A percentile compares a stretch with the other conserved stretches of the same genome.
Evolutionary conservation across 2,888 invertebrate genomes (phyloP).

Genomic region (Biston stratarius): DNA sequence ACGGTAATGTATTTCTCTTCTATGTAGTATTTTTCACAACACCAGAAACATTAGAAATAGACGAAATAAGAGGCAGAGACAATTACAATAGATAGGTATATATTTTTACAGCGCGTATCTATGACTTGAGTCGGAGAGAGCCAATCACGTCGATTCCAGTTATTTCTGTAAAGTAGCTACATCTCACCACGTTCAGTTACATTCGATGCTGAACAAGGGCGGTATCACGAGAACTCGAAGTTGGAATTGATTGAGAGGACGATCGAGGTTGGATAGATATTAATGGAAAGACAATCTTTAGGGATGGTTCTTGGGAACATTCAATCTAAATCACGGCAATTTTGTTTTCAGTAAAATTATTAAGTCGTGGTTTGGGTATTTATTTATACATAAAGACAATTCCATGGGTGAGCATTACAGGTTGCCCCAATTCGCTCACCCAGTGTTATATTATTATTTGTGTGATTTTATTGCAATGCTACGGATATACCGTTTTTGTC

Average conservation of each 20-base stretch:
- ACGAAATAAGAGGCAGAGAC: conserved; percentile 21
- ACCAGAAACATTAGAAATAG: conserved; percentile 30
- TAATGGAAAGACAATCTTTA: too few relatives aligned
- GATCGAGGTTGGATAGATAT: not conserved
- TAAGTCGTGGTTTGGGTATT: too few relatives aligned
- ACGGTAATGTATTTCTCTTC: too few relatives aligned
- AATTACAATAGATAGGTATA: conserved; percentile 21
- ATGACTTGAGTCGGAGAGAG: conserved; percentile 31
- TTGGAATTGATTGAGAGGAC: not conserved
- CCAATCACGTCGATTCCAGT: conserved; percentile 48
- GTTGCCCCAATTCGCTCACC: too few relatives aligned
- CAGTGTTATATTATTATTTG: too few relatives aligned
- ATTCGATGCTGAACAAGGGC: conserved; percentile 30
- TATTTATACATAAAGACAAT: too few relatives aligned
- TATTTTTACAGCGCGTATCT: not conserved
- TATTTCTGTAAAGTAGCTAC: conserved; percentile 52
- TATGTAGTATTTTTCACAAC: not conserved
- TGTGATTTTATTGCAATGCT: too few relatives aligned
- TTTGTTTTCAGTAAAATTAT: too few relatives aligned
- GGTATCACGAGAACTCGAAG: conserved; percentile 38
- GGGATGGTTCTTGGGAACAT: too few relatives aligned
- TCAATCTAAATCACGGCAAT: too few relatives aligned
- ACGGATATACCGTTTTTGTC: too few relatives aligned
- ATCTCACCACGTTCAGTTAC: conserved; percentile 44
- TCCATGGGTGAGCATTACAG: too few relatives aligned